phyloP scores from a whole-genome alignment of 2,888 invertebrate genomes.

The Thereva unica region DNA sequence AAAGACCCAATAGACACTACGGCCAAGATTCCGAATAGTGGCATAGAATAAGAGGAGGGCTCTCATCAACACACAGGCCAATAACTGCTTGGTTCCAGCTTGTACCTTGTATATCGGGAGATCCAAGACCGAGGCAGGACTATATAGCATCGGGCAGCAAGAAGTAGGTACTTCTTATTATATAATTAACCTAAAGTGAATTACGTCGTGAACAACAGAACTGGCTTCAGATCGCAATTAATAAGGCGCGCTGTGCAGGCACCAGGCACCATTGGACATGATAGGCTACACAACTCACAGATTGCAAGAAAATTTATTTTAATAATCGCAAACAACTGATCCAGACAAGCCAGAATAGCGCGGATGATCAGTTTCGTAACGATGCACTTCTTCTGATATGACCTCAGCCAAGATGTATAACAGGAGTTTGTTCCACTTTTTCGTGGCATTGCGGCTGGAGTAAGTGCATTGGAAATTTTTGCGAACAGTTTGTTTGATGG shows the following conservation, averaged over 20 bases:
- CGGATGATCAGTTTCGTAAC: constrained; percentile 34
- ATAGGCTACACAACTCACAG: constrained; percentile 33
- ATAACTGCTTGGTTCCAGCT: not conserved
- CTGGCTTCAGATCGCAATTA: constrained; percentile 41
- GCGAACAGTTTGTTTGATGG: no score
- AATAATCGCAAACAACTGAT: constrained; percentile 40
- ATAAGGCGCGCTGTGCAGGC: constrained; percentile 38
- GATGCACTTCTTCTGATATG: constrained; percentile 30
- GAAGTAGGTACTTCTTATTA: constrained; percentile 39
- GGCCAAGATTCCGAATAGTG: constrained; percentile 7
- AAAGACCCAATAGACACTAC: constrained; percentile 25
- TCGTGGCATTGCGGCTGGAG: no score
- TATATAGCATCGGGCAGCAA: constrained; percentile 35
- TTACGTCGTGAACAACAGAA: constrained; percentile 43
- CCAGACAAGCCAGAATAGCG: constrained; percentile 20
- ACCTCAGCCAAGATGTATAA: constrained; percentile 33
- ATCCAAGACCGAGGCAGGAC: constrained; percentile 26
- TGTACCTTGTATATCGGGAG: constrained; percentile 6
- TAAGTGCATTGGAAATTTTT: no score
- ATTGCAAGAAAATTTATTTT: constrained; percentile 40
- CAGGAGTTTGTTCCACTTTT: constrained; percentile 38
- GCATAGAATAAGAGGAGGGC: constrained; percentile 25
- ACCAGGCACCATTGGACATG: constrained; percentile 32
- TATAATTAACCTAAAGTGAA: constrained; percentile 43
- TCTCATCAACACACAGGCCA: constrained; percentile 30